Evolutionary conservation across 2,797 vertebrate genomes (phyloP).

Genomic region (Gymnothorax reevesii): DNA sequence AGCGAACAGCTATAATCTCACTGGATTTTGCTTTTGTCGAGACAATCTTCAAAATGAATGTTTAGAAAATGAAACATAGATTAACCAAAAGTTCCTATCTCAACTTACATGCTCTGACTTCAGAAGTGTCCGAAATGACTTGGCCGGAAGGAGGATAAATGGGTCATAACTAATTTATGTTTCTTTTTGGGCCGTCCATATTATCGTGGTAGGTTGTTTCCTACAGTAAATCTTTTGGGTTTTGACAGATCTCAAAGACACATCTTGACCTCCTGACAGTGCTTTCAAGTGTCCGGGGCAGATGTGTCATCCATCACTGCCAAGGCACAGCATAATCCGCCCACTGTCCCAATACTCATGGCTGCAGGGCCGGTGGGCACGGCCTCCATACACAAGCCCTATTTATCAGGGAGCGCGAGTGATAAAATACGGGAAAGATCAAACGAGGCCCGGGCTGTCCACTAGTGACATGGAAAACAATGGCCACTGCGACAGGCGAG

Average conservation of each 20-base stretch:
- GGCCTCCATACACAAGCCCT: slow-evolving; percentile 32
- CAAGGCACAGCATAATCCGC: slow-evolving; percentile 63
- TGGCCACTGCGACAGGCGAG: slow-evolving; percentile 58
- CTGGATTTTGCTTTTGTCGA: slow-evolving; percentile 20
- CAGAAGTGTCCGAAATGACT: not conserved
- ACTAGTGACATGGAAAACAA: slow-evolving; percentile 59
- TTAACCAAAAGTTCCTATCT: slow-evolving; percentile 2
- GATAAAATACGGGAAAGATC: slow-evolving; percentile 52
- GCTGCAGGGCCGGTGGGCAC: not conserved
- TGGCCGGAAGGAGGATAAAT: not conserved
- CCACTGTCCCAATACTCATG: slow-evolving; percentile 48
- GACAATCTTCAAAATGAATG: not conserved
- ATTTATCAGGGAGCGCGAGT: slow-evolving; percentile 25
- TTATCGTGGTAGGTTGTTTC: slow-evolving; percentile 46
- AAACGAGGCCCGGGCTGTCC: slow-evolving; percentile 55
- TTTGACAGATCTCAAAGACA: slow-evolving; percentile 54
- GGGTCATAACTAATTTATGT: not conserved
- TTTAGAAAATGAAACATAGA: slow-evolving; percentile 21
- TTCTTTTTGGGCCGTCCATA: slow-evolving; percentile 45
- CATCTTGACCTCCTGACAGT: slow-evolving; percentile 56
- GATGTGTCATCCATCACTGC: slow-evolving; percentile 71
- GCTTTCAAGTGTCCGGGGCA: slow-evolving; percentile 59
- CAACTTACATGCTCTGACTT: slow-evolving; percentile 14
- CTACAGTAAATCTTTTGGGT: slow-evolving; percentile 68
- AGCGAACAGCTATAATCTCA: not conserved